Base-by-base conservation (phyloP, 1,140 invertebrate species). In the Nasonia longicornis region DNA sequence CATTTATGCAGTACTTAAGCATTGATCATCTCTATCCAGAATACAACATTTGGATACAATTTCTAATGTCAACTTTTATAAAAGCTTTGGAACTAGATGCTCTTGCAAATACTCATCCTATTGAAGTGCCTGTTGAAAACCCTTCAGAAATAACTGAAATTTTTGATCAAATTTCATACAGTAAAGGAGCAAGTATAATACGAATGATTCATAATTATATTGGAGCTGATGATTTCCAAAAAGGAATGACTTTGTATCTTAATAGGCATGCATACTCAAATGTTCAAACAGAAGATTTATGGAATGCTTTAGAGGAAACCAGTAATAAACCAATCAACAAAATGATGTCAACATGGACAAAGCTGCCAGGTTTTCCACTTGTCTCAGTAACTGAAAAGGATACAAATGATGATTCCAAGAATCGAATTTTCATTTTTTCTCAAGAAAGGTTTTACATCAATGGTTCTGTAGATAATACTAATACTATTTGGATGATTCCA, bases 151-250 rank as follows among this genome's bases (percentile, higher is more conserved):
- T 99, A 84, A 96, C 97, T 88, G 96, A 97, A 89, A 98, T 98
- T 84, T 99, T 98, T 89, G 97, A 98, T 91, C 94, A 96, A 84
- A 98, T 99, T 87, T 98, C 97, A 58, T 99, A 99, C 89, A 95
- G 95, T 85, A 99, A 99, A 91, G 97, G 95, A 22, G 96, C 96
- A 0, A 97, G 96, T 63, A 95, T 99, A 2, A 99, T 99, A 73
- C 93, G 98, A 84, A 99, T 99, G 98, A 91, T 99, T 64, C 97
- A 98, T 88, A 94, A 95, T 86, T 99, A 98, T 86, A 96, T 99
- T 86, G 98, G 98, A 12, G 97, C 98, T 89, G 93, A 95, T 86
- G 95, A 96, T 89, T 99, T 99, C 88, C 93, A 96, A 22, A 96
- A 95, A 90, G 98, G 98, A 35, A 98, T 99, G 96, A 95, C 97